Evolutionary conservation across 2,888 invertebrate species (phyloP).

Genomic region (Salticus scenicus): DNA sequence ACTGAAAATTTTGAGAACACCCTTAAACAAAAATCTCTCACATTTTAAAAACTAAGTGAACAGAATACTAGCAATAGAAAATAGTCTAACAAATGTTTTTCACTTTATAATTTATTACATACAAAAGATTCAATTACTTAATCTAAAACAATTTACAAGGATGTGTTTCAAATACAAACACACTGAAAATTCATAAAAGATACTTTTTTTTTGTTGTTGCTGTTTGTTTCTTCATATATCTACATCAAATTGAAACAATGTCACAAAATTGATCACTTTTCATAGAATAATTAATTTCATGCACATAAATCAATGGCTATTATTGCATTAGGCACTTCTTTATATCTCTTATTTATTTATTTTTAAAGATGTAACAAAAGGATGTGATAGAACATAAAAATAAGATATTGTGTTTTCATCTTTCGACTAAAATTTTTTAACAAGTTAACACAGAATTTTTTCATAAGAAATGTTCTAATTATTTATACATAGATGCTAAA

Average conservation of each 20-base stretch:
- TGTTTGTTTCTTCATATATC: no score
- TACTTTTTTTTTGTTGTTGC: conserved; percentile 5
- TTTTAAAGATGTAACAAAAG: conserved; percentile 47
- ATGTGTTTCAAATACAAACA: conserved; percentile 58
- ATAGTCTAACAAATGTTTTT: conserved; percentile 4
- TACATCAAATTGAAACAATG: conserved; percentile 29
- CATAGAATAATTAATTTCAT: conserved; percentile 41
- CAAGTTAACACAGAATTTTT: no score
- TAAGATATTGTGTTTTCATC: no score
- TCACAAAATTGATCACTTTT: conserved; percentile 52
- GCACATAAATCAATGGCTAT: conserved; percentile 28
- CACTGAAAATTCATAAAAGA: conserved; percentile 30
- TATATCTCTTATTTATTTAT: no score
- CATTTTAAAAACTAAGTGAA: background rate
- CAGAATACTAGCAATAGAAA: background rate
- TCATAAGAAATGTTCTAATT: no score
- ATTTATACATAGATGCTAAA: no score
- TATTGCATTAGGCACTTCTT: conserved; percentile 62
- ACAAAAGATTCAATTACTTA: conserved; percentile 56
- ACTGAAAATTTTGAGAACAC: no score
- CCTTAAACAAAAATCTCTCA: no score
- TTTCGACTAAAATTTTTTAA: no score
- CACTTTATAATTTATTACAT: conserved; percentile 46
- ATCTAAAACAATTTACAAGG: conserved; percentile 55
- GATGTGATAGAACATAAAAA: background rate